Evolutionary conservation across 2,888 invertebrate genomes (phyloP).

Genomic region (Schizaphis graminum): DNA sequence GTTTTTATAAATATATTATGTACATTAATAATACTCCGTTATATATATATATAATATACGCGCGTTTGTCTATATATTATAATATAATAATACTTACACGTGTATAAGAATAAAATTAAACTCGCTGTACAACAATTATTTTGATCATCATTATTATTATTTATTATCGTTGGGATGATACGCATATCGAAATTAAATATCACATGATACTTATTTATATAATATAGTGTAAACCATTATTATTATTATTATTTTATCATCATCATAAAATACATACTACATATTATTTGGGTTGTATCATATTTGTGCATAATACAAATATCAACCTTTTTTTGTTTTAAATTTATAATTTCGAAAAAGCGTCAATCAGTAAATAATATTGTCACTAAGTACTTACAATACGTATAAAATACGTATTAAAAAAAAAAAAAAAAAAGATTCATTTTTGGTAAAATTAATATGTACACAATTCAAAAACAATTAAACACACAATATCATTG

Average conservation of each 20-base stretch:
- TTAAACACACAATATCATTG: slow-evolving; percentile 14
- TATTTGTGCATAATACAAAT: background rate
- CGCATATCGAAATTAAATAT: slow-evolving; percentile 37
- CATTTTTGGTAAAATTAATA: slow-evolving; percentile 42
- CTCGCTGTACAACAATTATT: slow-evolving; percentile 33
- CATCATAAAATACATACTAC: background rate
- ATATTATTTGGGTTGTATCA: background rate
- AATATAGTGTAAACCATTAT: background rate
- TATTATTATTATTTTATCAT: background rate
- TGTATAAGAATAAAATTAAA: slow-evolving; percentile 28
- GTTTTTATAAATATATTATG: slow-evolving; percentile 6
- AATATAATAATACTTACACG: slow-evolving; percentile 17
- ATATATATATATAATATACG: background rate
- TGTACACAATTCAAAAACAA: slow-evolving; percentile 24
- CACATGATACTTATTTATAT: background rate
- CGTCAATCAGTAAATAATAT: slow-evolving; percentile 20
- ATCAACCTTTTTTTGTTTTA: background rate
- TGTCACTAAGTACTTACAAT: background rate
- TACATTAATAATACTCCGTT: slow-evolving; percentile 23
- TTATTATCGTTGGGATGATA: slow-evolving; percentile 20
- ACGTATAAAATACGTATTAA: background rate
- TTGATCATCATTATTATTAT: slow-evolving; percentile 29
- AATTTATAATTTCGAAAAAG: background rate
- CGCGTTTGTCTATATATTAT: slow-evolving; percentile 21
- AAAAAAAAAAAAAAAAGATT: slow-evolving; percentile 41